Base-by-base conservation (phyloP, 2,113 vertebrate genomes). In the Melanerpes aurifrons region DNA sequence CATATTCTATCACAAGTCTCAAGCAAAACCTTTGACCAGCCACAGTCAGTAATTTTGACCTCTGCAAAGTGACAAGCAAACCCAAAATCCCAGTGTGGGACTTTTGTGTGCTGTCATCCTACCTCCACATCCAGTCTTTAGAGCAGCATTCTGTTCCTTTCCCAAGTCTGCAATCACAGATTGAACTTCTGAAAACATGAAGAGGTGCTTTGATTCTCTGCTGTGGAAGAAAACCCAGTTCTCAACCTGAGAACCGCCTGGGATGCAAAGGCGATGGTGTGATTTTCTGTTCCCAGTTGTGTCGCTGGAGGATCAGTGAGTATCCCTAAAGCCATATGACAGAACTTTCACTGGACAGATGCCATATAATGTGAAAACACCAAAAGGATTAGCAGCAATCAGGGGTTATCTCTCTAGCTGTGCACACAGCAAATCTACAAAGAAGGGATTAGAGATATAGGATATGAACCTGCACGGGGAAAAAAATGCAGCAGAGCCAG, bases 321-420 rank as follows among this genome's bases (percentile, higher is more conserved):
- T 19, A 24, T 48, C 9, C 4, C 54, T 87, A 87, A 91, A 91
- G 61, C 83, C 77, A n/a, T 16, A 21, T 1, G 3, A 61, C 68
- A 89, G 53, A 89, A 88, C 84, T 84, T 92, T 92, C 87, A 54
- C 87, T 92, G 93, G 92, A 82, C 92, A 80, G 91, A 69, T 86
- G 92, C 84, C 31, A 7, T 50, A 73, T 53, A 82, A 77, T 47
- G 71, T 92, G 86, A 72, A 92, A 95, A 91, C 87, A 88, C 92
- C 92, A 84, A 83, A 58, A 92, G 91, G 91, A 95, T 96, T 95
- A 95, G 57, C 81, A 91, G 79, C 91, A 82, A 64, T 93, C 70
- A 53, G 4, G 40, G 88, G 77, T 92, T 93, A 2, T 43, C 81
- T 79, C 93, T 92, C 80, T 93, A 67, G 86, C 74, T 85, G 14